Base-by-base conservation (phyloP, 2,113 vertebrate genomes). In the Salvelinus sp. region DNA sequence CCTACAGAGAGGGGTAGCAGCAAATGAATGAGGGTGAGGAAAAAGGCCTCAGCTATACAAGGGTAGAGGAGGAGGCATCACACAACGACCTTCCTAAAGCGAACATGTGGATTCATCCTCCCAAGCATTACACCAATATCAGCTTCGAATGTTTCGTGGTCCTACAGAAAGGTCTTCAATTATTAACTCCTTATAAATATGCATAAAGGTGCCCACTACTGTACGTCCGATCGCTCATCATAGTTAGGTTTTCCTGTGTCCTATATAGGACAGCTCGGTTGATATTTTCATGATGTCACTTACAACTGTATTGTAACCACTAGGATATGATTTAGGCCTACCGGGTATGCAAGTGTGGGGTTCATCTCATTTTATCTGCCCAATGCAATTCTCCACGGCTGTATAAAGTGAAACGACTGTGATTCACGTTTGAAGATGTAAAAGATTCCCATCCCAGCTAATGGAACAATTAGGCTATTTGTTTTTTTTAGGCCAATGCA, bases 171-270 rank as follows among this genome's bases (percentile, higher is more conserved):
- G 38, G 87, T 92, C 88, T 91, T 94, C 89, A 94, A 94, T 94
- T 92, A 94, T 94, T 94, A 90, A 94, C 81, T 72, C 82, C 82
- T 91, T 91, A 92, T 93, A 90, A 92, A 93, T 92, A 92, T 93
- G 91, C 88, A 93, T 84, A 54, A 69, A 81, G 69, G 73, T 85
- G 82, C 86, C 9, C 38, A 44, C 38, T 89, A 85, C 76, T 89
- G 88, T 85, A 86, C 88, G 89, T 80, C 83, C 85, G 78, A 69
- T 68, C 69, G 38, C 38, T 44, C 38, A 44, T 44, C 70, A 82
- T 73, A 62, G 38, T 69, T 44, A 25, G 33, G 74, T 62, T 62
- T 60, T 9, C 38, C 2, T 10, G 9, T 44, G 38, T 44, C 38
- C 38, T 44, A 44, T 9, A 38, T 38, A 9, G 38, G 38, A 44